Conservation (phyloP, 2,113 vertebrate species). For the Corythornis cristatus region DNA sequence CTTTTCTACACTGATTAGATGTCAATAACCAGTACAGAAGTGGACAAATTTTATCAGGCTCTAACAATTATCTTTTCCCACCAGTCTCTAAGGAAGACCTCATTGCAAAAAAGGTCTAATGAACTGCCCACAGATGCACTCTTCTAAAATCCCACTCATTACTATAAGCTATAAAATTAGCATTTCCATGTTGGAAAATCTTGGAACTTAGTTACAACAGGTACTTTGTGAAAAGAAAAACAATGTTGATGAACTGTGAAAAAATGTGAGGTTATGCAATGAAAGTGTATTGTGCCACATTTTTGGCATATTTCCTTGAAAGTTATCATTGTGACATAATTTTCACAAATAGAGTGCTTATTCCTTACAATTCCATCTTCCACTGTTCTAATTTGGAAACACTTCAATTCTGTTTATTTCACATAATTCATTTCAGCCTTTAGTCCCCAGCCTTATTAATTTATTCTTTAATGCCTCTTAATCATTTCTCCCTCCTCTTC, state of each 20-base stretch:
- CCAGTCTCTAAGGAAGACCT: not conserved
- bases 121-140: not conserved
- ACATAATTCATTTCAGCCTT: conserved; percentile 65
- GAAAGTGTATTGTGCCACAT: conserved; percentile 32
- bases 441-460: conserved; percentile 66
- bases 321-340: conserved; percentile 58
- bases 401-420: conserved; percentile 57
- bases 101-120: not conserved
- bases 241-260: conserved; percentile 25
- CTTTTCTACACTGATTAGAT: not conserved
- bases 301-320: conserved; percentile 63
- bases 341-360: conserved; percentile 55
- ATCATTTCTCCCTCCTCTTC: conserved; percentile 51
- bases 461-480: conserved; percentile 69
- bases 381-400: conserved; percentile 56
- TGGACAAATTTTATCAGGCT: not conserved
- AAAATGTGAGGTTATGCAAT: conserved; percentile 36
- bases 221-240: not conserved
- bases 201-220: not conserved
- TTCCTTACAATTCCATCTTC: conserved; percentile 65
- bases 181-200: too few species aligned
- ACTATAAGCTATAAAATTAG: not conserved
- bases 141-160: not conserved
- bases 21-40: not conserved
- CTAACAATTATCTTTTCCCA: not conserved